These are phyloP conservation scores for Arnoldichthys spilopterus DNA, from an alignment of 2,797 vertebrate species.

Conservation along the genomic window DNA sequence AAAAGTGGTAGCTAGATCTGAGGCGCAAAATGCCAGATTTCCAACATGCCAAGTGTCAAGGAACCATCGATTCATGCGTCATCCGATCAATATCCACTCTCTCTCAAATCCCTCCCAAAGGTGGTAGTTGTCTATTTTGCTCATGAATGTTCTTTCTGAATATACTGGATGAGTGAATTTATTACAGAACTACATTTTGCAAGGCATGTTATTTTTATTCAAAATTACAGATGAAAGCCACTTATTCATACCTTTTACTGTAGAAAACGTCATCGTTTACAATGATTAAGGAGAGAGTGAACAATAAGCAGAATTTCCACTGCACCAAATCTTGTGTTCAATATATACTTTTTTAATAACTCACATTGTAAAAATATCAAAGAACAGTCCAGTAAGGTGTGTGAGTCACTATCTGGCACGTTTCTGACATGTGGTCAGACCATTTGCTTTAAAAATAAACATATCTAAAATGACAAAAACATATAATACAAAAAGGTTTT, in stretches of 20 bases:
- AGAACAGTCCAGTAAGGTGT: too few species aligned
- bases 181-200: neutral
- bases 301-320: neutral
- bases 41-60: constrained; percentile 37
- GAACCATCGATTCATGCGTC: constrained; percentile 51
- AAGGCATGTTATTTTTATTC: neutral
- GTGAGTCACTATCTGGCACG: too few species aligned
- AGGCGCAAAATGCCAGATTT: constrained; percentile 27
- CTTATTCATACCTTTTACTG: neutral
- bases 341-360: neutral
- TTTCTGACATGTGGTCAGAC: too few species aligned
- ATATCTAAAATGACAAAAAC: too few species aligned
- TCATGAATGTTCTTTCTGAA: constrained; percentile 36
- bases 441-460: too few species aligned
- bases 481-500: too few species aligned
- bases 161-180: constrained; percentile 1
- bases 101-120: neutral
- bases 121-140: constrained; percentile 25
- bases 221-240: neutral
- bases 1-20: constrained; percentile 38
- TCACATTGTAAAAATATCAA: too few species aligned
- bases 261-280: neutral
- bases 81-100: constrained; percentile 49
- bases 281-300: neutral
- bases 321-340: neutral